Base-by-base conservation (phyloP, 2,888 invertebrate genomes). In the Arge pagana region DNA sequence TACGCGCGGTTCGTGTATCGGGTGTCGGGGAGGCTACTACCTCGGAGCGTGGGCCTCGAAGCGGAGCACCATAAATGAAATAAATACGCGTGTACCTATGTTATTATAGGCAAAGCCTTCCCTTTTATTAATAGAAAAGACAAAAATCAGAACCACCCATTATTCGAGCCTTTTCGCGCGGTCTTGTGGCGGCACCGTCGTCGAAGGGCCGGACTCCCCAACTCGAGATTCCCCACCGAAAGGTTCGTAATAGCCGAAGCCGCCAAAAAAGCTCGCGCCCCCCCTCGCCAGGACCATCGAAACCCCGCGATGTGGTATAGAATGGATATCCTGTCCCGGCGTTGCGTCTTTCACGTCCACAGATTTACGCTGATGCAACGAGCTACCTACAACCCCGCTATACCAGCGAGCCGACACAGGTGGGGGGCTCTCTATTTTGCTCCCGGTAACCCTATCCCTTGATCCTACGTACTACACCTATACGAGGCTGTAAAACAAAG, bases 71-170 rank as follows among this genome's bases (percentile, higher is more conserved):
- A 40, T 40, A 13, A 40, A 15, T 40, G 24, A 31, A 31, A 31
- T 3, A 13, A 37, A 37, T 37, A 21, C 4, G 31, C 5, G 23
- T 35, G 19, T 2, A 21, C 13, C 33, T 11, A 11, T 6, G 11
- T 21, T 16, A 30, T 15, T 15, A 15, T 24, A 8, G 21, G 21
- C 31, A 33, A 26, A 33, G 4, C 33, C 33, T 11, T 19, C 33
- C 28, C n/a, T 26, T n/a, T n/a, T 26, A 10, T n/a, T n/a, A 26
- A 10, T 26, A 26, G n/a, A n/a, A 33, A 67, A 66, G 60, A 65
- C 62, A 64, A 66, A 65, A 68, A 71, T 71, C 65, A 63, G 66
- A 58, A 64, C 70, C 71, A 72, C 72, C 71, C 64, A 69, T 72
- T 72, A 66, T 71, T 72, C 67, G 62, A 63, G 53, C 69, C 66